phyloP scores from a whole-genome alignment of 30 jellyfish, hydroid and myxozoan genomes.

The Hydractinia echinata region DNA sequence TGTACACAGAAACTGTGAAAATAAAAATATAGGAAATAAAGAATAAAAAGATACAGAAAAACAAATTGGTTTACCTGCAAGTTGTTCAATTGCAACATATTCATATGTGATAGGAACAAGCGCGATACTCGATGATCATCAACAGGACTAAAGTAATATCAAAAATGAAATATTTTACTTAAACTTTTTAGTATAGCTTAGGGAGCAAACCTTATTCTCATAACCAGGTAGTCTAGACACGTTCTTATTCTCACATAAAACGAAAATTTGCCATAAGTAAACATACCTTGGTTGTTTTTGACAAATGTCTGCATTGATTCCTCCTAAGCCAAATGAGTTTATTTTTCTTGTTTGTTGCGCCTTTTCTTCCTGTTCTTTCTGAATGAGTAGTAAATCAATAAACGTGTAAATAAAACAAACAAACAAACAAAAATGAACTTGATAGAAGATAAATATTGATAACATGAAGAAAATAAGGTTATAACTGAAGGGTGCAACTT shows the following conservation, averaged over 20 bases:
- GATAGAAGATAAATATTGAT: too few relatives aligned
- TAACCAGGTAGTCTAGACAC: too few relatives aligned
- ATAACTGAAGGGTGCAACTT: too few relatives aligned
- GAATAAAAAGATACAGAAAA: not conserved
- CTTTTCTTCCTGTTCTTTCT: conserved; percentile 7
- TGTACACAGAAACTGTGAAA: not conserved
- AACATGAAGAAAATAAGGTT: too few relatives aligned
- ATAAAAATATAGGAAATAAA: not conserved
- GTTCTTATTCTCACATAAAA: not conserved
- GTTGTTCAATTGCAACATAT: conserved; percentile 55
- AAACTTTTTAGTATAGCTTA: too few relatives aligned
- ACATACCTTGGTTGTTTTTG: conserved; percentile 14
- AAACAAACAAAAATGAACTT: too few relatives aligned
- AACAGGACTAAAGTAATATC: conserved; percentile 29
- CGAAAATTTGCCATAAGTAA: not conserved
- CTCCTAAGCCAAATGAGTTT: conserved; percentile 4
- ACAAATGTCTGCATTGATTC: not conserved
- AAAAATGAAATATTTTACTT: too few relatives aligned
- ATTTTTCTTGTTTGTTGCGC: not conserved
- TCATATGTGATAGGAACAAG: conserved; percentile 76
- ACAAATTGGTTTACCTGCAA: conserved; percentile 50
- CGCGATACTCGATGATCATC: conserved; percentile 56
- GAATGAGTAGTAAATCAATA: too few relatives aligned
- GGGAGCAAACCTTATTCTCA: too few relatives aligned
- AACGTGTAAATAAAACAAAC: too few relatives aligned